These are phyloP conservation scores for Hystrix brachyura DNA, from an alignment of 2,113 vertebrate species.

Conservation along the genomic window DNA sequence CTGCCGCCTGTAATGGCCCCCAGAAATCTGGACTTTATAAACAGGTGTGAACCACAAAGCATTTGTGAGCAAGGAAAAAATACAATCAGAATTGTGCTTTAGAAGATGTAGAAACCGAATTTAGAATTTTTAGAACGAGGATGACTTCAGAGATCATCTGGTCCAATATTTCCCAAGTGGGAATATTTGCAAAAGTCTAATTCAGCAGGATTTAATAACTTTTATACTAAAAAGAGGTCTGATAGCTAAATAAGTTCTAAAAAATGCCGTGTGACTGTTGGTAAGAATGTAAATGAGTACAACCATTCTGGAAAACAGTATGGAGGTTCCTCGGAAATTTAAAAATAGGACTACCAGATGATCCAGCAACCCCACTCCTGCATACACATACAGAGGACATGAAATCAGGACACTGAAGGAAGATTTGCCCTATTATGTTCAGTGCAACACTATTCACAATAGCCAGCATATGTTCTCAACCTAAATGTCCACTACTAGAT, in stretches of 20 bases:
- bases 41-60: neutral
- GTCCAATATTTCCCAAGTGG: neutral
- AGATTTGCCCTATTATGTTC: neutral
- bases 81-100: neutral
- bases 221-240: constrained; percentile 9
- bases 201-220: constrained; percentile 1
- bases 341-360: neutral
- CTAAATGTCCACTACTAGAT: neutral
- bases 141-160: neutral
- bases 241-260: neutral
- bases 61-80: neutral
- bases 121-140: neutral
- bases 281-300: constrained; percentile 22
- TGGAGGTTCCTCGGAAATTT: neutral
- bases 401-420: neutral
- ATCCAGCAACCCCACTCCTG: neutral
- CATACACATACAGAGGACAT: neutral
- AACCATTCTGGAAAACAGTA: neutral
- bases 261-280: neutral
- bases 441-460: neutral
- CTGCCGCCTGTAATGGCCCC: no score
- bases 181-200: constrained; percentile 11
- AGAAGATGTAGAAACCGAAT: neutral
- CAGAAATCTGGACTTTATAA: neutral
- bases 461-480: neutral